Evolutionary conservation across 30 jellyfish, hydroid and myxozoan genomes (phyloP).

Genomic region (Cassiopea xamachana): DNA sequence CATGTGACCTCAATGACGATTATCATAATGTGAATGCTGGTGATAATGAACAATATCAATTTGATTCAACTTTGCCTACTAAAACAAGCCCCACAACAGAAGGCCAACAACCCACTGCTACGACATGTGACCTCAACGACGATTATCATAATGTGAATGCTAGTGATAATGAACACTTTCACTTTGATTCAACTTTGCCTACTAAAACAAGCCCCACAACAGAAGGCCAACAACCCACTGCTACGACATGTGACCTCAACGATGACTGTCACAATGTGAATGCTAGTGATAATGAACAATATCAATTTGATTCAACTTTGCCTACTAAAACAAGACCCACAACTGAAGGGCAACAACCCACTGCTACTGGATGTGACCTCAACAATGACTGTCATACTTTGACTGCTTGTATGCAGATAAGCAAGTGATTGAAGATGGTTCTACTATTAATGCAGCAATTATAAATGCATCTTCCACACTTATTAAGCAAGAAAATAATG

Average conservation of each 20-base stretch:
- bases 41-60: background rate
- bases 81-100: background rate
- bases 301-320: too few species aligned
- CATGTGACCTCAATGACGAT: background rate
- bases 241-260: too few species aligned
- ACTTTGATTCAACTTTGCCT: too few species aligned
- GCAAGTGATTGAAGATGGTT: background rate
- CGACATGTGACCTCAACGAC: background rate
- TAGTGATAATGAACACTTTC: background rate
- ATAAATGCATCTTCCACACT: background rate
- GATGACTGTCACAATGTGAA: too few species aligned
- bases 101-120: background rate
- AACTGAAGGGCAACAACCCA: background rate
- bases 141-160: background rate
- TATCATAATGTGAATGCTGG: background rate
- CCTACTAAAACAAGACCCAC: too few species aligned
- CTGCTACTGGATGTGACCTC: background rate
- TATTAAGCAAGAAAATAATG: background rate
- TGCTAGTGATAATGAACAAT: too few species aligned
- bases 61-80: background rate
- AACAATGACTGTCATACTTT: background rate
- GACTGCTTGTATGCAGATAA: background rate
- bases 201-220: too few species aligned
- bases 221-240: too few species aligned
- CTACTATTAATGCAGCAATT: background rate